Base-by-base conservation (phyloP, 1,140 invertebrate genomes). In the Zaprionus taronus region DNA sequence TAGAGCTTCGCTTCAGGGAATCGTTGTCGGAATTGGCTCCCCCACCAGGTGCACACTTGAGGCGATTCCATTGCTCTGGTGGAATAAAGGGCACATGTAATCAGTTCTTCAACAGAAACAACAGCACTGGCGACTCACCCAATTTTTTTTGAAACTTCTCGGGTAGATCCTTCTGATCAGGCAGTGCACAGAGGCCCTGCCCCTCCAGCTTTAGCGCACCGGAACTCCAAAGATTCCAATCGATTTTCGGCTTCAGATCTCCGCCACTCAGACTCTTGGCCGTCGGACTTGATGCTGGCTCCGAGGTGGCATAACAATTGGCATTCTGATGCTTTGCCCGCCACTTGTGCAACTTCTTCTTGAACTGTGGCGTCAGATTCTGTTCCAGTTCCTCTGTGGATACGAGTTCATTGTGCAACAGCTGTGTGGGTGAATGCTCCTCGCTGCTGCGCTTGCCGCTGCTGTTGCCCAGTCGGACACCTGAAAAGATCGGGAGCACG, bases 301-400 rank as follows among this genome's bases (percentile, higher is more conserved):
- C 83, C 5, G 93, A 82, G 31, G 92, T 80, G 44, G 77, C 67
- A 22, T 81, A 76, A 15, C 62, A 66, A 15, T 68, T 75, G 17
- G 86, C 69, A 60, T 61, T 85, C 41, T 92, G 93, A 22, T 95
- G 95, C 82, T 96, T 96, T 80, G 96, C 95, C n/a, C 96, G 95
- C 97, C 97, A 98, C 86, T 98, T 97, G 75, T 96, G 95, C 1
- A 98, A 93, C 91, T 97, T 97, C 92, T 97, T 97, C 44, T 95
- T 94, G 91, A 97, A 97, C 72, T 97, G 96, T 1, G 95, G 94
- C 3, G 96, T 95, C 4, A 97, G 87, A 80, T 96, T 95, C 53
- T 96, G 95, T 77, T 96, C 95, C 34, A 93, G 83, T 14, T 93
- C 70, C 28, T 93, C 84, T 12, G 91, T 83, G 62, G 91, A 86